A percentile compares a stretch with the other conserved stretches of the same genome.
Evolutionary conservation across 2,888 invertebrate species (phyloP).

Genomic region (Platycnemis pennipes): DNA sequence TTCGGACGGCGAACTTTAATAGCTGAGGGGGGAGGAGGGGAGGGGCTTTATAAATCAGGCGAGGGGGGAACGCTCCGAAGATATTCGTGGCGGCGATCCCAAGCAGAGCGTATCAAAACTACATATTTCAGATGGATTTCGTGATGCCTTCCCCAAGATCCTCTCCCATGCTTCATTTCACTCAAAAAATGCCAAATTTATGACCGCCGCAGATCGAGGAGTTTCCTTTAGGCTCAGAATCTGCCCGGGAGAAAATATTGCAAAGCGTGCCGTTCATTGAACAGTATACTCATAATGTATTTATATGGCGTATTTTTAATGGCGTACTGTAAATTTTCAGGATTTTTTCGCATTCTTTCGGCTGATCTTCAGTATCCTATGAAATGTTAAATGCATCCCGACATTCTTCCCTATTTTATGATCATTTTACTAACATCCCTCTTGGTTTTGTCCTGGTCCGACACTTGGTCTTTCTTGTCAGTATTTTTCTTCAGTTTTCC

Average conservation of each 20-base stretch:
- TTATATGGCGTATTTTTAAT: no score
- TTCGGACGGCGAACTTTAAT: background rate
- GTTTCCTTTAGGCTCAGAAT: background rate
- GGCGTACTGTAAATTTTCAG: no score
- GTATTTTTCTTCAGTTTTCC: no score
- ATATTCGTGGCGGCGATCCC: background rate
- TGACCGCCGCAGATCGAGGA: background rate
- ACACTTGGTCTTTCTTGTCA: no score
- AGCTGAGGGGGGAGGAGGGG: background rate
- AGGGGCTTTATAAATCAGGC: background rate
- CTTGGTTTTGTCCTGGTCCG: no score
- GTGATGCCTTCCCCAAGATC: background rate
- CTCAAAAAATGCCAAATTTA: background rate
- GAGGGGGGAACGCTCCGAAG: background rate
- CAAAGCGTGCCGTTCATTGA: no score
- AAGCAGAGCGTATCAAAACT: slow-evolving; percentile 4
- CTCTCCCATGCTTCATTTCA: background rate
- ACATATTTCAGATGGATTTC: slow-evolving; percentile 22
- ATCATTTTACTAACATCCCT: no score
- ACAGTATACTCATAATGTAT: no score
- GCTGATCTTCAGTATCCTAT: no score
- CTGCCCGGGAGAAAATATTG: background rate
- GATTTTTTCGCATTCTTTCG: no score
- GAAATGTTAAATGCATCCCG: no score
- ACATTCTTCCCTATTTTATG: no score